Conservation (phyloP, 2,113 vertebrate genomes). For the Triplophysa siluroides region DNA sequence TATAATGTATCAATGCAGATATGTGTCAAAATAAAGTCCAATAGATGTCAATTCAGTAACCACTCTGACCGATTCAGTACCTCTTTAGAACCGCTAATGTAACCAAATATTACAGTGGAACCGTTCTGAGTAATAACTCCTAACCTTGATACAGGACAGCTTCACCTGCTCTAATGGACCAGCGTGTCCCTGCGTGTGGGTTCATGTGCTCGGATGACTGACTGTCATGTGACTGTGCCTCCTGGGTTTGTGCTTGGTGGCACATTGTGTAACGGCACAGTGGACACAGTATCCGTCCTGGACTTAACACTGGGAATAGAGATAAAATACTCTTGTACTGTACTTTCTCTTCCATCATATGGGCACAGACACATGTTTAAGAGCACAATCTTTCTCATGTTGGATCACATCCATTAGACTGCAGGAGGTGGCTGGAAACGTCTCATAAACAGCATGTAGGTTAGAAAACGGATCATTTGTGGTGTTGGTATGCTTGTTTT, state of each 20-base stretch:
- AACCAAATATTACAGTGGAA: too few relatives aligned
- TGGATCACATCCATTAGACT: background rate
- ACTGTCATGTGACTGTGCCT: slow-evolving; percentile 4
- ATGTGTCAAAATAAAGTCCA: too few relatives aligned
- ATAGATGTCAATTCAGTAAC: too few relatives aligned
- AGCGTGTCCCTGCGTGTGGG: background rate
- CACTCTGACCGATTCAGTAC: too few relatives aligned
- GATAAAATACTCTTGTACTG: background rate
- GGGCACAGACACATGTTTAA: slow-evolving; percentile 14
- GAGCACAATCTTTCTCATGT: background rate
- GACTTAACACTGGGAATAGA: background rate
- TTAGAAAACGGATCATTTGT: background rate
- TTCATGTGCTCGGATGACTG: background rate
- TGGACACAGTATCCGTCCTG: slow-evolving; percentile 21
- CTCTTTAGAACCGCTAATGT: too few relatives aligned
- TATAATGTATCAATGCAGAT: too few relatives aligned
- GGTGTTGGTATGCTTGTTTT: background rate
- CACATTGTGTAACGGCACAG: slow-evolving; percentile 16
- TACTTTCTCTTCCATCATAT: background rate
- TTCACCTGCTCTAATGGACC: background rate
- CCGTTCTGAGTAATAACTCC: background rate
- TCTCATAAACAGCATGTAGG: background rate
- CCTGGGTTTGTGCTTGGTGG: background rate
- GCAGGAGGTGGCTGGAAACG: background rate
- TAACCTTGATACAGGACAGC: background rate